phyloP scores from a whole-genome alignment of 2,888 invertebrate genomes.

The Villa cingulata region DNA sequence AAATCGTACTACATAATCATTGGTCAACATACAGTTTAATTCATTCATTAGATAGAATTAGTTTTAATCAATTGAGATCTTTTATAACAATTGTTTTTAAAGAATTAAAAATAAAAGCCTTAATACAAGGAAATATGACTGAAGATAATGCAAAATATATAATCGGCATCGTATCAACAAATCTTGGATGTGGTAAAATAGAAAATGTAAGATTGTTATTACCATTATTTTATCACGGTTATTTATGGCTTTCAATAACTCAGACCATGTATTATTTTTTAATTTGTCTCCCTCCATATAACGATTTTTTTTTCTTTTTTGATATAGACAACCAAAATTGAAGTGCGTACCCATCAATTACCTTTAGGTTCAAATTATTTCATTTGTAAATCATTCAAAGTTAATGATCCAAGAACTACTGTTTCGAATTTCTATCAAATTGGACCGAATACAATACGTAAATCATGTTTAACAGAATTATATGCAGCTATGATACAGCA shows the following conservation, averaged over 20 bases:
- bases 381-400: conserved; percentile 51
- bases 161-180: conserved; percentile 38
- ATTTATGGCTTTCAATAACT: too few relatives aligned
- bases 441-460: conserved; percentile 41
- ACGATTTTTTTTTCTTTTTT: not conserved
- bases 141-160: conserved; percentile 43
- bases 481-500: conserved; percentile 67
- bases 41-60: conserved; percentile 36
- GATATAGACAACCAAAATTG: conserved; percentile 14
- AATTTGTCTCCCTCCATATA: too few relatives aligned
- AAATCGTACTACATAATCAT: conserved; percentile 46
- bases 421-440: conserved; percentile 71
- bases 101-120: conserved; percentile 48
- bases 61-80: conserved; percentile 41
- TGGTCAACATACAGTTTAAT: conserved; percentile 52
- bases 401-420: conserved; percentile 50
- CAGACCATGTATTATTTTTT: too few relatives aligned
- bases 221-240: too few relatives aligned
- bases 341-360: conserved; percentile 45
- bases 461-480: conserved; percentile 52
- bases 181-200: conserved; percentile 35
- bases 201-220: not conserved
- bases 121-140: conserved; percentile 62
- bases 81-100: conserved; percentile 45
- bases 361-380: conserved; percentile 48